These are phyloP conservation scores for Amazonetta brasiliensis DNA, from an alignment of 2,797 vertebrate genomes.

Conservation along the genomic window DNA sequence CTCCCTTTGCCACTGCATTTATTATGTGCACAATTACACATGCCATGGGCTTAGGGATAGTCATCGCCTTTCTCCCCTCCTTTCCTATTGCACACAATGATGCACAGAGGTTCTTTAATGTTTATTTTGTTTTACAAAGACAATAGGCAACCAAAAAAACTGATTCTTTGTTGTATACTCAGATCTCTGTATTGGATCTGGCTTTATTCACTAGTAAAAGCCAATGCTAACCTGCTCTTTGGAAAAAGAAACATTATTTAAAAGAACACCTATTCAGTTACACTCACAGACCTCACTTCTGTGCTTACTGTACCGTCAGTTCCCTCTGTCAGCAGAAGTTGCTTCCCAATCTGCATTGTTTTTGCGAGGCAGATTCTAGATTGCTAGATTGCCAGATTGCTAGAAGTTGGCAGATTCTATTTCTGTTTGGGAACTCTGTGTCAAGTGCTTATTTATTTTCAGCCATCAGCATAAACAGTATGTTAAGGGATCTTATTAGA, in stretches of 20 bases:
- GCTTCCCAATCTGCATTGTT: accelerated
- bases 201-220: not conserved
- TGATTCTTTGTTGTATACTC: not conserved
- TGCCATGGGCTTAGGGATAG: not conserved
- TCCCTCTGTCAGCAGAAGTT: not conserved
- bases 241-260: not conserved
- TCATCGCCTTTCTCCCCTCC: not conserved
- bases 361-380: not conserved
- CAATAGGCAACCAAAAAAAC: not conserved
- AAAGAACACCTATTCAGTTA: not conserved
- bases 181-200: not conserved
- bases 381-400: no score
- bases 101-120: not conserved
- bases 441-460: not conserved
- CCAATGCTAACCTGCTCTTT: not conserved
- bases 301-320: not conserved
- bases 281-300: not conserved
- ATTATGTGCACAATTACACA: not conserved
- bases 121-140: not conserved
- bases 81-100: not conserved
- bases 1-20: not conserved
- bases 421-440: not conserved
- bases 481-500: not conserved
- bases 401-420: not conserved
- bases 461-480: not conserved